Conservation (phyloP, 2,113 vertebrate genomes). For the Turnix velox region DNA sequence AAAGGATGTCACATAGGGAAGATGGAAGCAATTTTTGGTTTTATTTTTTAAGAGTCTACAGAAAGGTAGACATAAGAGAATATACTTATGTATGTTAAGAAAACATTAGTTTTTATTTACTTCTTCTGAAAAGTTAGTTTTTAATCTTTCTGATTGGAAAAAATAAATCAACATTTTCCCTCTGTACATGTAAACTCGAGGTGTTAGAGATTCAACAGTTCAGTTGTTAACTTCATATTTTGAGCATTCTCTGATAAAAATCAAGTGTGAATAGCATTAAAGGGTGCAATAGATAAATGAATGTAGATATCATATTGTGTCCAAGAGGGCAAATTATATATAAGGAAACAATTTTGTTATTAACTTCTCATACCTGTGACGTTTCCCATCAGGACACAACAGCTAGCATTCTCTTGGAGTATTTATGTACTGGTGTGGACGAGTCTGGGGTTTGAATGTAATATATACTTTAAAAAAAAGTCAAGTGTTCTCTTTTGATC, state of each 20-base stretch:
- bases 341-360: constrained; percentile 7
- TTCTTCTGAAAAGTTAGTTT: constrained; percentile 27
- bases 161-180: neutral
- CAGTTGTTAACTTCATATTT: constrained; percentile 25
- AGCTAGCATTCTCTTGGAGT: neutral
- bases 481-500: neutral
- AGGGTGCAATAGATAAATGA: constrained; percentile 65
- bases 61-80: neutral
- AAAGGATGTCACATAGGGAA: neutral
- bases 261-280: constrained; percentile 52
- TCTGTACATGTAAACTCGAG: constrained; percentile 22
- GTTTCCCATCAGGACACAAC: constrained; percentile 37
- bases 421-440: neutral
- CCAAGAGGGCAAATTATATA: constrained; percentile 4
- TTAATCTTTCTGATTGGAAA: neutral
- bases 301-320: constrained; percentile 42
- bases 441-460: neutral
- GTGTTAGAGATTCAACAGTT: constrained; percentile 37
- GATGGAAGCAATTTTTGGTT: neutral
- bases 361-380: constrained; percentile 40
- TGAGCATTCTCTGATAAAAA: constrained; percentile 61
- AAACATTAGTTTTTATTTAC: constrained; percentile 2
- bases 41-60: constrained; percentile 3
- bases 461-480: neutral
- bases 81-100: neutral